Percentiles rank a stretch among this genome's conserved stretches.
Conservation (phyloP, 1,140 invertebrate genomes). For the Drosophila novamexicana region DNA sequence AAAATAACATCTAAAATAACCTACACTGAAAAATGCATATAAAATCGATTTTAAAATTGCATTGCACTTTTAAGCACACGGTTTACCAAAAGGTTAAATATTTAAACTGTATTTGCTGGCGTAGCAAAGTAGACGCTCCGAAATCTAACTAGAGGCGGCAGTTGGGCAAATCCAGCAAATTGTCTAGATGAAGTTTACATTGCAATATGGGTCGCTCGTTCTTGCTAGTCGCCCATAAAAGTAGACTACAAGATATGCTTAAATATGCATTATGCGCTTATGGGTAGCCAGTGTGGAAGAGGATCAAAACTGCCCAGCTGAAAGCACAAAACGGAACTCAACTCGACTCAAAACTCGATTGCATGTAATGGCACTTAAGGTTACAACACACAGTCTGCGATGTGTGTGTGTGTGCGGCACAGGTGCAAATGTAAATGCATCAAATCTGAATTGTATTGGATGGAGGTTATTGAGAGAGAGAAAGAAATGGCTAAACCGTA, state of each 20-base stretch:
- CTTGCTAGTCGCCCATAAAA: conserved; percentile 56
- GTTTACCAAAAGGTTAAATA: conserved; percentile 3
- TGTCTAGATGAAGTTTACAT: conserved; percentile 76
- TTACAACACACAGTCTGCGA: conserved; percentile 61
- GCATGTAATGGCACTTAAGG: conserved; percentile 82
- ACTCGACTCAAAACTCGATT: conserved; percentile 65
- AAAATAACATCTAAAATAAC: too few relatives aligned
- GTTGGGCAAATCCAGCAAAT: conserved; percentile 51
- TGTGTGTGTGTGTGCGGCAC: conserved; percentile 35
- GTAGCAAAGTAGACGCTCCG: neutral
- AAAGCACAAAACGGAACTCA: conserved; percentile 45
- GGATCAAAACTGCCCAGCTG: conserved; percentile 21
- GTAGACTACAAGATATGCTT: conserved; percentile 79
- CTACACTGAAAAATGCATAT: neutral
- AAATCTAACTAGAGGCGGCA: conserved; percentile 3
- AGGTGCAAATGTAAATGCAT: conserved; percentile 81
- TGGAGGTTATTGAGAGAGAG: conserved; percentile 39
- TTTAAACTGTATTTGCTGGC: neutral
- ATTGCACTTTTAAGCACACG: neutral
- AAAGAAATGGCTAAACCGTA: conserved; percentile 10
- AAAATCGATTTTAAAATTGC: neutral
- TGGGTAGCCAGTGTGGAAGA: conserved; percentile 45
- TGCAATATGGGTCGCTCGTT: conserved; percentile 22
- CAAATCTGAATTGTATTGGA: conserved; percentile 71
- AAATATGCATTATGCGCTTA: conserved; percentile 81